A percentile compares a stretch with the other conserved stretches of the same genome.
These are phyloP conservation scores for Dinomys branickii DNA, from an alignment of 2,113 vertebrate species.

Conservation along the genomic window DNA sequence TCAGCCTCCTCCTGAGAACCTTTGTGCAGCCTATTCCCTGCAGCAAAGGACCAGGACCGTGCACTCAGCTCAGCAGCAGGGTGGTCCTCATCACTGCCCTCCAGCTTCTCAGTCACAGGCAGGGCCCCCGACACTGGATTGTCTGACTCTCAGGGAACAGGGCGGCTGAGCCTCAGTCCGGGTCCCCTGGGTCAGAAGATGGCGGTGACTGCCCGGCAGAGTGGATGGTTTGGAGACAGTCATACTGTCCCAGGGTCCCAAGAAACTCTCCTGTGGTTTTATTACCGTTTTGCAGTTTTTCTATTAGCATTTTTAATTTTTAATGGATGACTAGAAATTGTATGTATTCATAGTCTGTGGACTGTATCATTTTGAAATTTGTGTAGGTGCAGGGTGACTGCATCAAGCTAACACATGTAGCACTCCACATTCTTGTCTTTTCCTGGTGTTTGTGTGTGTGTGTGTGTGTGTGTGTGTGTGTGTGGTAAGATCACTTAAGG, in stretches of 20 bases:
- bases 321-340: neutral
- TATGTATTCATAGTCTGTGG: neutral
- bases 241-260: neutral
- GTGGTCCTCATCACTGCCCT: neutral
- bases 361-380: neutral
- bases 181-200: neutral
- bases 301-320: neutral
- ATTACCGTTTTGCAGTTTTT: neutral
- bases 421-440: neutral
- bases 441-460: neutral
- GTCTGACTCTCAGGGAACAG: neutral
- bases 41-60: neutral
- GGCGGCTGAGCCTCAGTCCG: neutral
- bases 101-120: too few relatives aligned
- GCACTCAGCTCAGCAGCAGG: too few relatives aligned
- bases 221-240: neutral
- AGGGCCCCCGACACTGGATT: neutral
- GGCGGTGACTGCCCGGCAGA: accelerated
- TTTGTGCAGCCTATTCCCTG: too few relatives aligned
- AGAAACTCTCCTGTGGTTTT: neutral
- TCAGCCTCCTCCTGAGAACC: neutral
- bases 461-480: neutral
- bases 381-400: too few relatives aligned
- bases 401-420: neutral
- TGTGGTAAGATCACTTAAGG: neutral